Base-by-base conservation (phyloP, 2,113 vertebrate genomes). In the Hemiprocne comata region DNA sequence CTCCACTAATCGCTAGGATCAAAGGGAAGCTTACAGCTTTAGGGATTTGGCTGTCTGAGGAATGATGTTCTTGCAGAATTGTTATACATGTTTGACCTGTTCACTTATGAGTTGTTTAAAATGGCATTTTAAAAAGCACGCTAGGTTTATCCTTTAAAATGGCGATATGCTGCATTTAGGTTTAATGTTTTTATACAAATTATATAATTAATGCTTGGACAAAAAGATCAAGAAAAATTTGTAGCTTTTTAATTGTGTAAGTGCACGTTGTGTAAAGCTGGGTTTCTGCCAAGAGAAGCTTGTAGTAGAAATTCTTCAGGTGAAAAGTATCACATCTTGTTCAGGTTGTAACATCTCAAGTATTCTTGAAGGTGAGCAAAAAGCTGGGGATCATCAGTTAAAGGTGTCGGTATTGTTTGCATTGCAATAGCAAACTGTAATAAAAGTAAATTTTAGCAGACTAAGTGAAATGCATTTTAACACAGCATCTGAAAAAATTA, bases 1-100 rank as follows among this genome's bases (percentile, higher is more conserved):
- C 79, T 93, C 69, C 33, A 17, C n/a, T 93, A 94, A 97, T 94
- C 87, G 54, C 23, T 9, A 46, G 79, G 60, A 95, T 94, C 90
- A 96, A 87, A 94, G 81, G 74, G 67, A 61, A 55, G 57, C 76
- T 92, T 85, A 79, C 69, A 95, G 85, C 74, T 95, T 85, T 54
- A 81, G 73, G 75, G 90, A 93, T 94, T 54, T 90, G 76, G 50
- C 61, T 93, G 12, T 72, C 83, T 70, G 57, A 78, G 73, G 65
- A 88, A 83, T 76, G 58, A 64, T 71, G 66, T 21, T 94, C 82
- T 78, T 87, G 69, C 17, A 67, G 94, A 71, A 78, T 0, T 84
- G 33, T 14, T 14, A 8, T 44, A 15, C 31, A 26, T 26, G 53
- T 55, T 36, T 66, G 88, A 81, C 11, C 6, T 7, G 2, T 83